Evolutionary conservation across 1,140 invertebrate species (phyloP), one percentile per base, ranked within the genome.

Genomic region (Apis florea): DNA sequence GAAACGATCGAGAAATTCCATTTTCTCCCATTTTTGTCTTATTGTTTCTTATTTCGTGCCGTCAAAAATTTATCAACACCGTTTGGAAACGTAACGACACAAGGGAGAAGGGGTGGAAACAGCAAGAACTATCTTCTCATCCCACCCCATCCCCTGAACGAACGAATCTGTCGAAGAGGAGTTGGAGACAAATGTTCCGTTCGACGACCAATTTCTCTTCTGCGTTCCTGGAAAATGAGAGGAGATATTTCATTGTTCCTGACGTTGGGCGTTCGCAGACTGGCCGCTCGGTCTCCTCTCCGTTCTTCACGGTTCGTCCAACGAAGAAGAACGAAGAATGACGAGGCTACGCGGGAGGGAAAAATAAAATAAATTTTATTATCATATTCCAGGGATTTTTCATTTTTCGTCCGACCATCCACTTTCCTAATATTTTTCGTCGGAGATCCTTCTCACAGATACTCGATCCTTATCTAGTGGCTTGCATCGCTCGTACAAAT

Each of bases 321-420:
- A 63, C 10, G n/a, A n/a, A n/a, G n/a, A n/a, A n/a, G n/a, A n/a
- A n/a, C n/a, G 11, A 8, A n/a, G 54, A 67, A 79, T 67, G 61
- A 83, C 54, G 17, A 26, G 51, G 13, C 24, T 5, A n/a, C 12
- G 12, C 24, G 51, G 17, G 10, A 31, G 40, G 31, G 51, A 59
- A 72, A 64, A 76, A 67, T 74, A 59, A 87, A 82, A 87, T 83
- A 85, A 85, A 85, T 88, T 86, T 85, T 83, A 90, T 90, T 89
- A 89, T 87, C 88, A 87, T 89, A 89, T 88, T 83, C 72, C 56
- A 73, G 59, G 40, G 85, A 88, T 90, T 90, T 89, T 90, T 90
- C 89, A 90, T 84, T 78, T 70, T 67, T 80, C 58, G 76, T 78
- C 24, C 9, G 58, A 74, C 26, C 21, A 31, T 19, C 40, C 12